A percentile compares a stretch with the other conserved stretches of the same genome.
Evolutionary conservation across 1,140 invertebrate genomes (phyloP).

Genomic region (Brachionus sp.): DNA sequence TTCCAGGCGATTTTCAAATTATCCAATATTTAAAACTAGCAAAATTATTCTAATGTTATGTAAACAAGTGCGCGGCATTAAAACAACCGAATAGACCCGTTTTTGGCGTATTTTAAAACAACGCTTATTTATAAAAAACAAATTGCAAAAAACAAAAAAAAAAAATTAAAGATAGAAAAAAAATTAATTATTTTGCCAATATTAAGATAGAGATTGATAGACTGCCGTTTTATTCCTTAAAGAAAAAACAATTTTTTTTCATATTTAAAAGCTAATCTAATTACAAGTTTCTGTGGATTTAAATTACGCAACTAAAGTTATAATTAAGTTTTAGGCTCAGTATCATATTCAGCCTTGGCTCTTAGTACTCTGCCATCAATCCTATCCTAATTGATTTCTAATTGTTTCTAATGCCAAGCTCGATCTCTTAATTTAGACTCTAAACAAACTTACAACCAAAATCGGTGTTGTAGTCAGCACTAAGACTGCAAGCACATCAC

Average conservation of each 20-base stretch:
- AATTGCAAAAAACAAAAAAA: too few relatives aligned
- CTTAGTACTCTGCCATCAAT: neutral
- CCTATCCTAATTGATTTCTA: conserved; percentile 7
- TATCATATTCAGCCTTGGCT: neutral
- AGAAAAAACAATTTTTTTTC: neutral
- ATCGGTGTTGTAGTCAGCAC: conserved; percentile 15
- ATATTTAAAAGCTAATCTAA: neutral
- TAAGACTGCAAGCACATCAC: conserved; percentile 8
- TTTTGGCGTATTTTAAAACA: neutral
- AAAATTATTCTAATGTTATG: neutral
- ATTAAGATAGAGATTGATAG: neutral
- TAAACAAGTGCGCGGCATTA: neutral
- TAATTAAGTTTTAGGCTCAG: neutral
- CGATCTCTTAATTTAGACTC: neutral
- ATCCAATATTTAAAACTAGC: neutral
- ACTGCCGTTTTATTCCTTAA: neutral
- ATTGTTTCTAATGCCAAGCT: neutral
- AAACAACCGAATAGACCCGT: neutral
- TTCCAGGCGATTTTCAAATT: neutral
- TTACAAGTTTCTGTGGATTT: neutral
- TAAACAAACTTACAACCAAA: neutral
- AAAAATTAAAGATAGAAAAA: too few relatives aligned
- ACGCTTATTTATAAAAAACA: neutral
- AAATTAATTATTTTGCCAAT: neutral
- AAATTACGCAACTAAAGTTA: neutral